Percentiles rank a stretch among this genome's conserved stretches.
Evolutionary conservation across 2,888 invertebrate species (phyloP).

Genomic region (Andrena hattorfiana): DNA sequence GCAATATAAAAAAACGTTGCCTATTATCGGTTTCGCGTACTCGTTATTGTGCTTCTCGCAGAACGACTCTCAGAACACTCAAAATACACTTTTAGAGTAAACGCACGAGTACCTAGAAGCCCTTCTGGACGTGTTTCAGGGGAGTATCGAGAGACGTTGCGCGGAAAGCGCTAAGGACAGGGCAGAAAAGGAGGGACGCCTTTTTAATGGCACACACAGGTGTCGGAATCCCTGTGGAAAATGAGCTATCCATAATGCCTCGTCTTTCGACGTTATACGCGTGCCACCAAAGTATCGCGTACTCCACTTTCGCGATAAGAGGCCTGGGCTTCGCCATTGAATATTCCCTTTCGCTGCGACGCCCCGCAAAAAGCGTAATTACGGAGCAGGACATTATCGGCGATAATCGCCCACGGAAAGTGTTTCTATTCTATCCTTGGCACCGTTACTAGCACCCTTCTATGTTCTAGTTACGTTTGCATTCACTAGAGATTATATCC

Average conservation of each 20-base stretch:
- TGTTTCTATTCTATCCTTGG: neutral
- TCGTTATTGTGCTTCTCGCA: neutral
- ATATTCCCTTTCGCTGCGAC: conserved; percentile 33
- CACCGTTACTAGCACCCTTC: no score
- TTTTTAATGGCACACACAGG: conserved; percentile 63
- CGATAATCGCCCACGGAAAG: neutral
- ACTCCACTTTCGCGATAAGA: conserved; percentile 33
- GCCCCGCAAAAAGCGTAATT: conserved; percentile 20
- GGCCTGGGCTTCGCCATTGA: conserved; percentile 21
- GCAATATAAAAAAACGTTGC: conserved; percentile 8
- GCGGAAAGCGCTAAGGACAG: conserved; percentile 37
- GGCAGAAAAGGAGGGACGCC: conserved; percentile 37
- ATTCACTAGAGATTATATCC: no score
- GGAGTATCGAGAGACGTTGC: conserved; percentile 43
- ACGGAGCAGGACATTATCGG: conserved; percentile 3
- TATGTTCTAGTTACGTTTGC: no score
- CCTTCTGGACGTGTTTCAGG: conserved; percentile 11
- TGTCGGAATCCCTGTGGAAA: conserved; percentile 49
- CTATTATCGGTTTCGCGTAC: conserved; percentile 22
- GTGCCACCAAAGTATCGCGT: conserved; percentile 16
- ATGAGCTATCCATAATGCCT: conserved; percentile 58
- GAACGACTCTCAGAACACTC: conserved; percentile 30
- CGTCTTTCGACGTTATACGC: conserved; percentile 25
- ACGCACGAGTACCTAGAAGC: conserved; percentile 35
- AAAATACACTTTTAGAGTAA: conserved; percentile 37